These are phyloP conservation scores for Sthenelais limicola DNA, from an alignment of 2,888 invertebrate genomes.

Conservation along the genomic window DNA sequence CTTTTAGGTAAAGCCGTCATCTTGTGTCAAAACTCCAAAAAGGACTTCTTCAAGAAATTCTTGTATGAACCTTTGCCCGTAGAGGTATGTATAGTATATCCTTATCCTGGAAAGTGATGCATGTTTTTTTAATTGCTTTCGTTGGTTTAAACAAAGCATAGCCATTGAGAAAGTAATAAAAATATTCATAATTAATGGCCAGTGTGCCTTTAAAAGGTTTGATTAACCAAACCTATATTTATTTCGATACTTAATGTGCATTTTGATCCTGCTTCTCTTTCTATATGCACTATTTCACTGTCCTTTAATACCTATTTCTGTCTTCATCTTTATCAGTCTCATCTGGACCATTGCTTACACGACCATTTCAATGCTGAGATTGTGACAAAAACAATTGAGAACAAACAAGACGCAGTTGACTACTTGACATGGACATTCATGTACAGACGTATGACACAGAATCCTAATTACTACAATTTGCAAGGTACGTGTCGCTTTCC, in stretches of 20 bases:
- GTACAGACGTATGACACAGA: conserved; percentile 96
- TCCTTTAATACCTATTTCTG: too few relatives aligned
- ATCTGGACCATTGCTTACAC: conserved; percentile 96
- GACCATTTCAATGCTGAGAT: conserved; percentile 99
- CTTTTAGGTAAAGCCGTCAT: conserved; percentile 84
- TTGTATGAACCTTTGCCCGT: conserved; percentile 96
- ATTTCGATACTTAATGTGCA: too few relatives aligned
- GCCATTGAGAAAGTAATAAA: too few relatives aligned
- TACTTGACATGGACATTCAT: conserved; percentile 99
- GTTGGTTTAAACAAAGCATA: too few relatives aligned
- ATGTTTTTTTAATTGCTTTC: too few relatives aligned
- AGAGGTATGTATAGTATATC: too few relatives aligned
- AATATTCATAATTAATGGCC: too few relatives aligned
- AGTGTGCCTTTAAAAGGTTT: too few relatives aligned
- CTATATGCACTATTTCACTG: too few relatives aligned
- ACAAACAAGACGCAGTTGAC: conserved; percentile 99
- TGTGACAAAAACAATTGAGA: conserved; percentile 99
- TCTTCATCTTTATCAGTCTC: conserved; percentile 79
- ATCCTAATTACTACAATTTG: conserved; percentile 99
- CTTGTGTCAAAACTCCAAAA: conserved; percentile 97
- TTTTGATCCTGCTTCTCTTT: too few relatives aligned
- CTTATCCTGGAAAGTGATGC: too few relatives aligned
- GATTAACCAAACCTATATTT: too few relatives aligned
- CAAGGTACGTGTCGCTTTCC: conserved; percentile 80
- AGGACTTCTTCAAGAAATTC: conserved; percentile 98